These are phyloP conservation scores for Melinaea menophilus DNA, from an alignment of 2,888 invertebrate species.

Conservation along the genomic window DNA sequence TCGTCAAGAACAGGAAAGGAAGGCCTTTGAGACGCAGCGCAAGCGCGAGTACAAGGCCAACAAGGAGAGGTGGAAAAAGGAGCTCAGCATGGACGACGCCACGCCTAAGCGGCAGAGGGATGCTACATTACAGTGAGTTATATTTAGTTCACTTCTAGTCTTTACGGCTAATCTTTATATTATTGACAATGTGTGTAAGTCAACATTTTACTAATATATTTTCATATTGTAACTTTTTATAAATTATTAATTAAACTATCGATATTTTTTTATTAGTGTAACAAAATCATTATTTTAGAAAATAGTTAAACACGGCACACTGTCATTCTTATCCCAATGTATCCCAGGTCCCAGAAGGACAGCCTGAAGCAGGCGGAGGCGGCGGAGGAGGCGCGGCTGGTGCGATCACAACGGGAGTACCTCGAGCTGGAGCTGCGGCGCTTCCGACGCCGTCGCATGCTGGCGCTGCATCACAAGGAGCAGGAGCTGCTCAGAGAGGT, in stretches of 20 bases:
- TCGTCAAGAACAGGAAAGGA: constrained; percentile 94
- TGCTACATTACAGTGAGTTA: constrained; percentile 87
- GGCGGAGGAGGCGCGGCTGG: constrained; percentile 91
- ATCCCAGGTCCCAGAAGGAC: constrained; percentile 89
- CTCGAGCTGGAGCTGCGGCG: constrained; percentile 95
- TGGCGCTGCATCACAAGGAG: constrained; percentile 91
- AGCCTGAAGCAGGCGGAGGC: constrained; percentile 93
- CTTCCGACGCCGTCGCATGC: constrained; percentile 92
- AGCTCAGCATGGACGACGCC: constrained; percentile 93
- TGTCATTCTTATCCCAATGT: not conserved
- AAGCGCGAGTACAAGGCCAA: constrained; percentile 98
- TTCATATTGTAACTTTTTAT: too few relatives aligned
- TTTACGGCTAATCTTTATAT: not conserved
- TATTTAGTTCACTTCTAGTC: constrained; percentile 28
- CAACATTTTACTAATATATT: too few relatives aligned
- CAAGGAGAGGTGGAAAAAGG: constrained; percentile 97
- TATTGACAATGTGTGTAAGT: too few relatives aligned
- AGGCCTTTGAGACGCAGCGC: constrained; percentile 93
- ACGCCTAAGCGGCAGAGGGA: constrained; percentile 94
- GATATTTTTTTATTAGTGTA: too few relatives aligned
- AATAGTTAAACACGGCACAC: too few relatives aligned
- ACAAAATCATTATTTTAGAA: too few relatives aligned
- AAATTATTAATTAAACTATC: too few relatives aligned
- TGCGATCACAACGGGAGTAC: constrained; percentile 93
- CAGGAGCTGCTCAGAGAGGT: constrained; percentile 94